Base-by-base conservation (phyloP, 2,888 invertebrate genomes). In the Pheosia tremula region DNA sequence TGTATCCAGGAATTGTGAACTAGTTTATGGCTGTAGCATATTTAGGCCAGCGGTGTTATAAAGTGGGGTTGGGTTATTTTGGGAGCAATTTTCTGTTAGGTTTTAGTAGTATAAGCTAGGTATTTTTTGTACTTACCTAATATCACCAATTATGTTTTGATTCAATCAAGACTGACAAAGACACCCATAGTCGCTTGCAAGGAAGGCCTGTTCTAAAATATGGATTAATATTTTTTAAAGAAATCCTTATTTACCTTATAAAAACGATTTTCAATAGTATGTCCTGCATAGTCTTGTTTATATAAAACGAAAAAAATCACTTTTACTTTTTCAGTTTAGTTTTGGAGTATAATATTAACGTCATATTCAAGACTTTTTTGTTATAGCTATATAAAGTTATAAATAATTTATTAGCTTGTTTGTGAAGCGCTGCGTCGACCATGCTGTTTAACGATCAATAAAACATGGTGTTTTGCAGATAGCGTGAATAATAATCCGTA, bases 201-300 rank as follows among this genome's bases (percentile, higher is more conserved):
- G 24, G 24, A 24, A 24, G 1, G 24, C 24, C 24, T 2, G 24
- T 41, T 41, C 8, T 41, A 3, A 7, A 41, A 8, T 41, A 41
- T n/a, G 37, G 13, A 47, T 59, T 57, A 64, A 61, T 57, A 52
- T 55, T 41, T 41, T 3, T 41, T 41, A 41, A 41, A 41, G 41
- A 3, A 8, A 41, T 41, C 24, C 24, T 2, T 24, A 24, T 24
- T 54, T 24, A 24, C 2, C 1, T 24, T 24, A 1, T 24, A 24
- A 0, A 24, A 41, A 8, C 5, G 41, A 2, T 5, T 41, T 41
- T 41, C 8, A 8, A 41, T 5, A 41, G 41, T 41, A 8, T 8
- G 41, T 41, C 41, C 6, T 41, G 24, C 24, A 24, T 43, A 43
- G 43, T 43, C 43, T 10, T 43, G 9, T 10, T 10, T 9, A 43